phyloP scores from a whole-genome alignment of 2,797 vertebrate genomes.

The Cirrhinus molitorella region DNA sequence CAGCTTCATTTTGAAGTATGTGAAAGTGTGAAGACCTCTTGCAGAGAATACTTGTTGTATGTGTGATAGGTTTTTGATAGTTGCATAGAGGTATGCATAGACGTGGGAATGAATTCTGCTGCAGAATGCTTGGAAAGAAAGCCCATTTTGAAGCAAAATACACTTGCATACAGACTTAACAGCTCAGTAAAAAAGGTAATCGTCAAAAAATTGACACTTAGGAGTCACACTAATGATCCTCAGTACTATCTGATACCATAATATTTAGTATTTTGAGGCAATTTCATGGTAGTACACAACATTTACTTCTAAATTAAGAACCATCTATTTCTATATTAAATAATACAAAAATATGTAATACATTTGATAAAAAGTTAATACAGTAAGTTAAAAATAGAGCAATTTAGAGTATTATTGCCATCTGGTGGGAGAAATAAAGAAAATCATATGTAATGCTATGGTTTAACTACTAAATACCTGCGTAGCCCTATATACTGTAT shows the following conservation, averaged over 20 bases:
- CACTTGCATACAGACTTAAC: neutral
- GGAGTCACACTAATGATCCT: neutral
- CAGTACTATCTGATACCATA: neutral
- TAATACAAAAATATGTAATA: neutral
- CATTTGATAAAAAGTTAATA: neutral
- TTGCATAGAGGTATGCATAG: neutral
- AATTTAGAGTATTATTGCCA: neutral
- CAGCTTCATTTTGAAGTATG: conserved; percentile 16
- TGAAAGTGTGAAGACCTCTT: neutral
- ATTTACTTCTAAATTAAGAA: neutral
- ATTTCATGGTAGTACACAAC: neutral
- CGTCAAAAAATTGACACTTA: neutral
- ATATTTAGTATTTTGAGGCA: neutral
- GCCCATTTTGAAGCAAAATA: neutral
- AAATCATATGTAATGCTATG: neutral
- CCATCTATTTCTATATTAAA: neutral
- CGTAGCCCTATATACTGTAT: too few relatives aligned
- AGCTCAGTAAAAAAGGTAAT: neutral
- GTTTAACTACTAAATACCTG: neutral
- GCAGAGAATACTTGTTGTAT: conserved; percentile 7
- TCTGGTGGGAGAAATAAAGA: neutral
- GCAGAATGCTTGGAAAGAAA: neutral
- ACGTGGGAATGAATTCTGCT: neutral
- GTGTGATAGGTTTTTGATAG: neutral
- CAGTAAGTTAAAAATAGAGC: neutral